phyloP scores from a whole-genome alignment of 2,797 vertebrate species.

The Ctenosaura bakeri region DNA sequence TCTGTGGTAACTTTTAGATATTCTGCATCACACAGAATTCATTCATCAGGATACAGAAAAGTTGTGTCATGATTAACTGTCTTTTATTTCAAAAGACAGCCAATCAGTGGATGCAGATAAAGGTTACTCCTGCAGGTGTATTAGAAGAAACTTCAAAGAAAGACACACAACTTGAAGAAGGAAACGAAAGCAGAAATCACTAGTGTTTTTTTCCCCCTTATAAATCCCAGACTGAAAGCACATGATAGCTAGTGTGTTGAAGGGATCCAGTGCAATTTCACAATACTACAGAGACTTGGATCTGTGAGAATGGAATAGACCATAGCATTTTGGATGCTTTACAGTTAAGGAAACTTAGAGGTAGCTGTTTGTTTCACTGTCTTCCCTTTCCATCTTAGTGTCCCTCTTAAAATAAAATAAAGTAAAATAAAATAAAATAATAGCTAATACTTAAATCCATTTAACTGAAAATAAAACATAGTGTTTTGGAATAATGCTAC shows the following conservation, averaged over 20 bases:
- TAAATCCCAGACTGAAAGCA: neutral
- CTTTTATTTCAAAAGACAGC: neutral
- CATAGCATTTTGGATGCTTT: neutral
- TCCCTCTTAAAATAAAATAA: neutral
- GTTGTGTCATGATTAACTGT: neutral
- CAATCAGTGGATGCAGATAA: neutral
- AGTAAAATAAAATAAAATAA: too few relatives aligned
- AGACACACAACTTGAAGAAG: neutral
- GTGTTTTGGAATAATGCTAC: neutral
- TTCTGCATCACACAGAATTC: neutral
- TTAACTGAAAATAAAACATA: neutral
- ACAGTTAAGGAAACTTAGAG: neutral
- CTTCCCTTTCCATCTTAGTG: neutral
- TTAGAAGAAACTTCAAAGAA: neutral
- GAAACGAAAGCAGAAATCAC: neutral
- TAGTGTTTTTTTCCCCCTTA: neutral
- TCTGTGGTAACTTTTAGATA: neutral
- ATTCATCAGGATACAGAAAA: constrained; percentile 3
- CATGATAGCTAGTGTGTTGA: neutral
- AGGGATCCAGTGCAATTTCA: neutral
- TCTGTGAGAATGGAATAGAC: neutral
- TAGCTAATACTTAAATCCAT: neutral
- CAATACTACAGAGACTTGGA: neutral
- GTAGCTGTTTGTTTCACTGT: neutral
- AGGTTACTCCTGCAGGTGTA: neutral